Evolutionary conservation across 2,113 vertebrate species (phyloP).

Genomic region (Platichthys stellatus): DNA sequence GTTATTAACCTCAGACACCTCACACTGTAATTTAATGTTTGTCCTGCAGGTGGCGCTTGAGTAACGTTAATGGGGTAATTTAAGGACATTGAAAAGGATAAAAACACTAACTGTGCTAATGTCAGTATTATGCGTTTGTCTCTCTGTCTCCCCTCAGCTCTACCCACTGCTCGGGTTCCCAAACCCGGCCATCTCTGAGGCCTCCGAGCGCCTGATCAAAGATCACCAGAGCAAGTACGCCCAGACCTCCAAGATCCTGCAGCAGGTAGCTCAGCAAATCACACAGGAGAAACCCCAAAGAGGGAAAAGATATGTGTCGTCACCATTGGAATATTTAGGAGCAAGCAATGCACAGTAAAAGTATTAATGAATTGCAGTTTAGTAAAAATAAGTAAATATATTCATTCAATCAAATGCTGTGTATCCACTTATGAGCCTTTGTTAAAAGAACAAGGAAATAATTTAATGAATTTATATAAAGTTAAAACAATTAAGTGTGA

Average conservation of each 20-base stretch:
- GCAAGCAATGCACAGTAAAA: not conserved
- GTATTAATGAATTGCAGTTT: not conserved
- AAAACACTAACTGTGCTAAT: not conserved
- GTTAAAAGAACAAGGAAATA: no score
- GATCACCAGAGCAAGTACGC: conserved; percentile 76
- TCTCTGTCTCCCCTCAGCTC: conserved; percentile 62
- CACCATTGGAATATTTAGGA: not conserved
- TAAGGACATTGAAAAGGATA: not conserved
- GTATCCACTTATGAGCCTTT: no score
- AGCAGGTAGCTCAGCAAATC: conserved; percentile 75
- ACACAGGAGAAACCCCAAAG: no score
- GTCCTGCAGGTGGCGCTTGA: no score
- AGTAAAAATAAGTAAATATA: not conserved
- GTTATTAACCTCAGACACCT: no score
- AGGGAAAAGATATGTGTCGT: no score
- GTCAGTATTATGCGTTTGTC: not conserved
- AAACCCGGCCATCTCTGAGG: conserved; percentile 58
- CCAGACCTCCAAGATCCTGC: conserved; percentile 75
- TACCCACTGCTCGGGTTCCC: conserved; percentile 79
- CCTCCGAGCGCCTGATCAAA: conserved; percentile 72
- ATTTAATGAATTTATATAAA: no score
- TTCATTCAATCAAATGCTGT: no score
- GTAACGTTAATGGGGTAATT: no score
- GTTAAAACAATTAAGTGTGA: no score
- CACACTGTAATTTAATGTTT: no score